phyloP scores from a whole-genome alignment of 2,113 vertebrate species.

The Macrotis lagotis region DNA sequence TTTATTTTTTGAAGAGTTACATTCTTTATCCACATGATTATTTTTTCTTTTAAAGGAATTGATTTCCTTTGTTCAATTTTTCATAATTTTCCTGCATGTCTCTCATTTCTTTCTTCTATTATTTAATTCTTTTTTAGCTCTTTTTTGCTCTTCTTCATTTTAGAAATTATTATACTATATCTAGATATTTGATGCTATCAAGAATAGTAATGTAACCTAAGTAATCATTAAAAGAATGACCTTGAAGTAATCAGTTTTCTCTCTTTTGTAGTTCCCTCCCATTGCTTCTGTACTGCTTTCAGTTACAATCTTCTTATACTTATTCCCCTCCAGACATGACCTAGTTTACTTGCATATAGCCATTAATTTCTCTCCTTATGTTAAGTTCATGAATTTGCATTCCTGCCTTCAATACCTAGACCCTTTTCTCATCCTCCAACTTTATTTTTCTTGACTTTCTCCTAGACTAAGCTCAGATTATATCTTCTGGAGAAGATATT shows the following conservation, averaged over 20 bases:
- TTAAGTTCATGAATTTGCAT: neutral
- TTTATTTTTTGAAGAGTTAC: too few relatives aligned
- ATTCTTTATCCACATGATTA: too few relatives aligned
- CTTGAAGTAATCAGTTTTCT: too few relatives aligned
- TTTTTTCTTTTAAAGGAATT: too few relatives aligned
- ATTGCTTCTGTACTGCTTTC: neutral
- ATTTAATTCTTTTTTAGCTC: too few relatives aligned
- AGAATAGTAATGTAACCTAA: neutral
- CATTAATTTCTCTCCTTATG: neutral
- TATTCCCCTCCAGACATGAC: neutral
- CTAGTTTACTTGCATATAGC: neutral
- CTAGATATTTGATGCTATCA: neutral
- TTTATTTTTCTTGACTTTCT: neutral
- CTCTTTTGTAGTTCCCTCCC: neutral
- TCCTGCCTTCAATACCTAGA: neutral
- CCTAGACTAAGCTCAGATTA: neutral
- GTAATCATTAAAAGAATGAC: neutral
- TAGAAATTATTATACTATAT: neutral
- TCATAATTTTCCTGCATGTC: too few relatives aligned
- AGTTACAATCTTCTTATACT: neutral
- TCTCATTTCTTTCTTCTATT: too few relatives aligned
- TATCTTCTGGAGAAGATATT: neutral
- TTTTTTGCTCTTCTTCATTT: accelerated
- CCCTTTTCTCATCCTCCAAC: neutral
- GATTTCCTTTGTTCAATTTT: too few relatives aligned